A percentile compares a stretch with the other conserved stretches of the same genome.
Evolutionary conservation across 2,113 vertebrate species (phyloP).

Genomic region (Cyphomyrus plagiostoma): DNA sequence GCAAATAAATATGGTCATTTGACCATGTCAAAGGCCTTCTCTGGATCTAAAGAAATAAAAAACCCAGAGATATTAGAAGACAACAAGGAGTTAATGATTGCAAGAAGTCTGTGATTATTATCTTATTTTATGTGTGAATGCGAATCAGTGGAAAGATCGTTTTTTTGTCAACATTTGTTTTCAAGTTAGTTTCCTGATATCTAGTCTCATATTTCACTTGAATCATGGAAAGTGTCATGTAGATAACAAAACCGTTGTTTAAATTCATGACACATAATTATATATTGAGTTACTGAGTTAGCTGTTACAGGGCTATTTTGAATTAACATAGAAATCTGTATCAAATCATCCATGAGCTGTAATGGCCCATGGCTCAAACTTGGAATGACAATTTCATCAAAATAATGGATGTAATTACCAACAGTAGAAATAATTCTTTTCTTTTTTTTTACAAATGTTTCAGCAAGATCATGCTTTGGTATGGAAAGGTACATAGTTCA

Average conservation of each 20-base stretch:
- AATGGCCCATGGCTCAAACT: not conserved
- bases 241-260: not conserved
- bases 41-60: too few relatives aligned
- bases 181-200: not conserved
- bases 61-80: too few relatives aligned
- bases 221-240: not conserved
- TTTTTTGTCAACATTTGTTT: not conserved
- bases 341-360: not conserved
- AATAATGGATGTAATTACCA: not conserved
- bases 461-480: not conserved
- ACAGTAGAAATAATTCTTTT: not conserved
- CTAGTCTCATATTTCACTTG: not conserved
- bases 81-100: too few relatives aligned
- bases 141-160: not conserved
- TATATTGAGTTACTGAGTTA: not conserved
- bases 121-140: not conserved
- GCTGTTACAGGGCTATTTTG: not conserved
- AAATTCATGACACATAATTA: not conserved
- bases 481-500: not conserved
- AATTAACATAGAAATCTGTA: not conserved
- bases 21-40: too few relatives aligned
- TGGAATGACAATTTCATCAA: not conserved
- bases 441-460: not conserved
- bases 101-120: too few relatives aligned
- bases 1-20: too few relatives aligned